Percentiles rank a stretch among this genome's conserved stretches.
Evolutionary conservation across 2,888 invertebrate genomes (phyloP).

Genomic region (Pilophorus perplexus): DNA sequence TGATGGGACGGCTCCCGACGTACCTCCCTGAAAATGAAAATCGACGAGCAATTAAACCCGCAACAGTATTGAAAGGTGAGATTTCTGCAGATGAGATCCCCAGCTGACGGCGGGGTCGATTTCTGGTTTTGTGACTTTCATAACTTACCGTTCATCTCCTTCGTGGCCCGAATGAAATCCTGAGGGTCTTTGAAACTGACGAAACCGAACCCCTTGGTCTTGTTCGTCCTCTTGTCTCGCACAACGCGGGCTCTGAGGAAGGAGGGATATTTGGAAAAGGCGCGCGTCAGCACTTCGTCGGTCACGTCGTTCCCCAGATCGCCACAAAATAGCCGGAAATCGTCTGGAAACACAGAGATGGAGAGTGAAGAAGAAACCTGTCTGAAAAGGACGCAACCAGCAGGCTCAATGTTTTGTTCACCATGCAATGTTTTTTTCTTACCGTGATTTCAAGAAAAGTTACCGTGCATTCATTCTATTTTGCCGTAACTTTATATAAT

Average conservation of each 20-base stretch:
- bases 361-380: no score
- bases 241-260: slow-evolving; percentile 94
- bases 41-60: no score
- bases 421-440: no score
- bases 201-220: slow-evolving; percentile 98
- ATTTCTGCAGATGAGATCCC: no score
- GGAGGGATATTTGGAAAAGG: slow-evolving; percentile 90
- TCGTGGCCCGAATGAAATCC: slow-evolving; percentile 97
- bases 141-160: slow-evolving; percentile 94
- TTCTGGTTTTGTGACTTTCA: no score
- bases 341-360: no score
- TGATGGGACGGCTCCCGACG: slow-evolving; percentile 97
- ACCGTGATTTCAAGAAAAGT: no score
- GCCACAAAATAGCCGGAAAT: slow-evolving; percentile 98
- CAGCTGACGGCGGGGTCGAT: no score
- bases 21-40: slow-evolving; percentile 84
- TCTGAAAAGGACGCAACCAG: neutral
- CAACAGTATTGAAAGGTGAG: no score
- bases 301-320: slow-evolving; percentile 99
- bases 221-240: slow-evolving; percentile 93
- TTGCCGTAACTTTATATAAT: no score
- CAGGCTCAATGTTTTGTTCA: no score
- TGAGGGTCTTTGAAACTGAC: slow-evolving; percentile 97
- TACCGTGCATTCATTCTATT: no score
- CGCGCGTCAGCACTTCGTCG: slow-evolving; percentile 92